Conservation (phyloP, 2,113 vertebrate genomes). For the Mesembrinibis cayennensis region DNA sequence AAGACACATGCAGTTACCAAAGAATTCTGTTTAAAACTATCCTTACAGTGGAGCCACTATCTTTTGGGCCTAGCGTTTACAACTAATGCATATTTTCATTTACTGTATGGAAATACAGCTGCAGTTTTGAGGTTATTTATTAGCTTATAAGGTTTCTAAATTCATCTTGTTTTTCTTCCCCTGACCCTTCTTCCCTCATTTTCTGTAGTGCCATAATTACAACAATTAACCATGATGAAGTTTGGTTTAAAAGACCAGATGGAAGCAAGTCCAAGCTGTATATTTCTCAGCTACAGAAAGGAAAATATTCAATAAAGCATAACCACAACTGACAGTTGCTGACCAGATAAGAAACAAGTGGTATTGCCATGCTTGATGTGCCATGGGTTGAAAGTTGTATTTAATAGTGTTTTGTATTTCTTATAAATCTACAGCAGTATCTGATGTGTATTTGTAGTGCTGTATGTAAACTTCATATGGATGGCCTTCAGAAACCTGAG, state of each 20-base stretch:
- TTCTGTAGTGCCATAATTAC: constrained; percentile 90
- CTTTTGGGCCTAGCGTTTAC: not conserved
- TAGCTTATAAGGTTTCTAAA: not conserved
- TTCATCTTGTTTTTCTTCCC: not conserved
- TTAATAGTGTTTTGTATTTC: constrained; percentile 55
- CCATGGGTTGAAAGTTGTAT: constrained; percentile 73
- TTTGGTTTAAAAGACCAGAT: constrained; percentile 96
- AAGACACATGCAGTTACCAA: not conserved
- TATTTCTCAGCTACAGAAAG: constrained; percentile 97
- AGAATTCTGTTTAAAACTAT: not conserved
- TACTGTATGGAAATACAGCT: not conserved
- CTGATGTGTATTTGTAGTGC: constrained; percentile 49
- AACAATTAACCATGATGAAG: constrained; percentile 96
- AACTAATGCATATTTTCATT: not conserved
- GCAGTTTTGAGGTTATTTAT: not conserved
- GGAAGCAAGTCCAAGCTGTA: constrained; percentile 98
- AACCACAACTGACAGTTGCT: constrained; percentile 75
- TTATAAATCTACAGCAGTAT: constrained; percentile 33
- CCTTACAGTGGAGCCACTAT: not conserved
- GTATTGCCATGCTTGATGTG: constrained; percentile 74
- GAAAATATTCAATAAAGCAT: constrained; percentile 98
- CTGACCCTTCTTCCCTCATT: constrained; percentile 15
- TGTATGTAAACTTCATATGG: constrained; percentile 37
- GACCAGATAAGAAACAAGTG: constrained; percentile 44
- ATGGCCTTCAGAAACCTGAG: constrained; percentile 17